These are phyloP conservation scores for Gryon sp. DNA, from an alignment of 1,140 invertebrate genomes.

Conservation along the genomic window DNA sequence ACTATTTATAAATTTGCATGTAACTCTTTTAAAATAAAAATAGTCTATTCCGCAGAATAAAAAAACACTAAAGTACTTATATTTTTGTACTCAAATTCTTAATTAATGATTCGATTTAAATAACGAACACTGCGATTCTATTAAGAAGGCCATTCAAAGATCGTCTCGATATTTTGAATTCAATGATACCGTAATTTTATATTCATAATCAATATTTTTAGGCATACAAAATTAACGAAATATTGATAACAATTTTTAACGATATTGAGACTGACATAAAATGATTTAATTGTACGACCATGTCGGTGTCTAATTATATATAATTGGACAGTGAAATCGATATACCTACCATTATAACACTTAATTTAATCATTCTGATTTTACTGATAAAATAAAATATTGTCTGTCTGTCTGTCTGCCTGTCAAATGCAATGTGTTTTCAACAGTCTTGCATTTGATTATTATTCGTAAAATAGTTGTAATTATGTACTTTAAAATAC, in stretches of 20 bases:
- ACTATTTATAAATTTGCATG: too few relatives aligned
- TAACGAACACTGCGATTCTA: too few relatives aligned
- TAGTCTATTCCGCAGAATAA: too few relatives aligned
- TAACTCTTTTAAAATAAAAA: too few relatives aligned
- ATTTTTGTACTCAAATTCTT: too few relatives aligned
- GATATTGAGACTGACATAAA: slow-evolving; percentile 5
- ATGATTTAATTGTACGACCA: slow-evolving; percentile 28
- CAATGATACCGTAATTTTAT: not conserved
- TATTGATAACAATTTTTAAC: slow-evolving; percentile 10
- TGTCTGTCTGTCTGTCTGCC: not conserved
- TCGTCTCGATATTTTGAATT: not conserved
- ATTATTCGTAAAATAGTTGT: slow-evolving; percentile 1
- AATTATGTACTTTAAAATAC: not conserved
- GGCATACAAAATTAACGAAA: slow-evolving; percentile 5
- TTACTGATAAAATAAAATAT: slow-evolving; percentile 8
- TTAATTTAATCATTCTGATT: slow-evolving; percentile 17
- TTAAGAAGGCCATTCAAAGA: not conserved
- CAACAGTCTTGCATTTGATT: not conserved
- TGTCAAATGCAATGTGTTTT: slow-evolving; percentile 14
- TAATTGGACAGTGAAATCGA: slow-evolving; percentile 40
- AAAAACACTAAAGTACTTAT: too few relatives aligned
- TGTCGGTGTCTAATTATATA: slow-evolving; percentile 24
- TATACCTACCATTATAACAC: slow-evolving; percentile 4
- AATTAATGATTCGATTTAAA: too few relatives aligned
- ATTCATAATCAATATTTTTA: not conserved